Base-by-base conservation (phyloP, 1,140 invertebrate species). In the Drosophila sucinea region DNA sequence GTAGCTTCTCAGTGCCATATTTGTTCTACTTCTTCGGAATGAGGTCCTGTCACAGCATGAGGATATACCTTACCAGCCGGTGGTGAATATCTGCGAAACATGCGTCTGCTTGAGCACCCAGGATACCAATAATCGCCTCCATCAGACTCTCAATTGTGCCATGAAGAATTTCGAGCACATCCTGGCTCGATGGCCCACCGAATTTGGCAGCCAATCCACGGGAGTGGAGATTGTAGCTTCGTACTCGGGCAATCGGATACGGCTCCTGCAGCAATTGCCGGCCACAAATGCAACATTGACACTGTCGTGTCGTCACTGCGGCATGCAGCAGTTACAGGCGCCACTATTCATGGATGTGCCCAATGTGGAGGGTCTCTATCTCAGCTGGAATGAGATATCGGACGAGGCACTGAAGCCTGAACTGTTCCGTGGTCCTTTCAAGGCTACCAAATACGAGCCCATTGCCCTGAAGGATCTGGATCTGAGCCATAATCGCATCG, bases 351-450 rank as follows among this genome's bases (percentile, higher is more conserved):
- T 93, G 74, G 92, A 94, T 73, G 92, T 96, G 6, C 91, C 92
- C n/a, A 94, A 94, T 67, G 90, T 97, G n/a, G 92, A 93, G 17
- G 94, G 94, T 66, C 91, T 97, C 44, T 95, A 96, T 91, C 91
- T 97, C 60, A 96, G 95, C 92, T 93, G 95, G 77, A 97, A 97
- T 87, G 79, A 92, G 33, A 91, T 97, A 2, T 94, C 93, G 84
- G 94, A 95, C 94, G 95, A 92, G 66, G 91, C 84, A 85, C 92
- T 94, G 60, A 93, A 83, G 51, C 93, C 84, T 73, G 94, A 94
- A 55, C 93, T 94, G 56, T 95, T 95, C 79, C 93, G 93, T 74
- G 94, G 94, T 3, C 93, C 93, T 0, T 95, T 94, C 79, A 93
- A 93, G 41, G 90, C 92, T 38, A 93, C 92, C 1, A 91, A 92